These are phyloP conservation scores for Notechis scutatus DNA, from an alignment of 2,113 vertebrate species.

Conservation along the genomic window DNA sequence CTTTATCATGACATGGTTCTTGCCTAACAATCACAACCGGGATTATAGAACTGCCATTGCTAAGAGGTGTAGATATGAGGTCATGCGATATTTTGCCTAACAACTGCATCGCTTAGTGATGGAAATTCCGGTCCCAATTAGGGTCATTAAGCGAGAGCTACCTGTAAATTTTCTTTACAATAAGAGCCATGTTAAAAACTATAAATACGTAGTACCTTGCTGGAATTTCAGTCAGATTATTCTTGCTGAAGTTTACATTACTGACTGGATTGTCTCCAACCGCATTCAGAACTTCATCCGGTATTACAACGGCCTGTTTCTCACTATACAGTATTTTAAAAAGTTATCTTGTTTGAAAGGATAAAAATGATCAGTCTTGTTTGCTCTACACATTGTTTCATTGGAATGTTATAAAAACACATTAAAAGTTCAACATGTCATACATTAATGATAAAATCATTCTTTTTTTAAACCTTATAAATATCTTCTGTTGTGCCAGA, in stretches of 20 bases:
- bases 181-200: neutral
- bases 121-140: neutral
- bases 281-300: slow-evolving; percentile 81
- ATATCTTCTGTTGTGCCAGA: neutral
- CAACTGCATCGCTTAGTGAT: neutral
- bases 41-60: neutral
- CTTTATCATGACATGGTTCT: neutral
- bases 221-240: slow-evolving; percentile 81
- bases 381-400: neutral
- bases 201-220: slow-evolving; percentile 71
- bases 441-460: neutral
- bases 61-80: neutral
- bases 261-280: slow-evolving; percentile 64
- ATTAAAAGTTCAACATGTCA: neutral
- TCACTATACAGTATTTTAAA: slow-evolving; percentile 68
- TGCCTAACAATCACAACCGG: neutral
- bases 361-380: neutral
- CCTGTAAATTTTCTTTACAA: neutral
- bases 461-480: neutral
- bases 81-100: neutral
- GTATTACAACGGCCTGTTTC: slow-evolving; percentile 78
- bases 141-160: neutral
- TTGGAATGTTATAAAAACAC: neutral
- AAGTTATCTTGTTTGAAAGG: neutral
- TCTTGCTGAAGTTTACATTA: slow-evolving; percentile 89